Evolutionary conservation across 2,113 vertebrate genomes (phyloP), one percentile per base, ranked within the genome.

Genomic region (Glaucidium brasilianum): DNA sequence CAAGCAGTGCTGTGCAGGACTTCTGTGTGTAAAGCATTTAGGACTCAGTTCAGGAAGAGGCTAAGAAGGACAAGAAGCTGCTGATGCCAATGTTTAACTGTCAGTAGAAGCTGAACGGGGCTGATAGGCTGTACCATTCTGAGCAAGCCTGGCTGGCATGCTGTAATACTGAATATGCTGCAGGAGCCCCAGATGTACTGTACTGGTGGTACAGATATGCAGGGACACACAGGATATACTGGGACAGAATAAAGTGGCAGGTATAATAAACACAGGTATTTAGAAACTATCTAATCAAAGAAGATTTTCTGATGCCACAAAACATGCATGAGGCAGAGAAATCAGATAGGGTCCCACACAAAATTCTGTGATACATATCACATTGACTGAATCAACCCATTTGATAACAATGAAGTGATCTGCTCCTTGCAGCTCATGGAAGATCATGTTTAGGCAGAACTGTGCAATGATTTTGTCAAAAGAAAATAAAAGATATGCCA

Each of bases 321-420:
- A 84, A n/a, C 34, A 72, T 0, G 0, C 9, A 45, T 18, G 1
- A 55, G 73, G 60, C 25, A 92, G 27, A 14, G 34, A 78, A 81
- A 86, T 12, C 49, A 64, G 19, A 0, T 0, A 49, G 34, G 52
- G 74, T 37, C 49, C 29, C n/a, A 26, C 4, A 8, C 23, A 21
- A 67, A 74, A 39, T 75, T 84, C 52, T 86, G 56, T n/a, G 50
- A 29, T 9, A 41, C 0, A 0, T 10, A 41, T 39, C 11, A 39
- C 55, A 59, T 3, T 1, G 8, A 63, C 21, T 22, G 30, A 81
- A 68, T 23, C 6, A 60, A 22, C 3, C 43, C 7, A 23, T 56
- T 53, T 49, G 53, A 26, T 23, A 63, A 25, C 5, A n/a, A 26
- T 0, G 10, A 75, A 0, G 5, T 29, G 39, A 93, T 68, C 22